Percentiles rank a stretch among this genome's conserved stretches.
Evolutionary conservation across 53 echinoderm and acorn worm genomes (phyloP).

Genomic region (Luidia sarsii): DNA sequence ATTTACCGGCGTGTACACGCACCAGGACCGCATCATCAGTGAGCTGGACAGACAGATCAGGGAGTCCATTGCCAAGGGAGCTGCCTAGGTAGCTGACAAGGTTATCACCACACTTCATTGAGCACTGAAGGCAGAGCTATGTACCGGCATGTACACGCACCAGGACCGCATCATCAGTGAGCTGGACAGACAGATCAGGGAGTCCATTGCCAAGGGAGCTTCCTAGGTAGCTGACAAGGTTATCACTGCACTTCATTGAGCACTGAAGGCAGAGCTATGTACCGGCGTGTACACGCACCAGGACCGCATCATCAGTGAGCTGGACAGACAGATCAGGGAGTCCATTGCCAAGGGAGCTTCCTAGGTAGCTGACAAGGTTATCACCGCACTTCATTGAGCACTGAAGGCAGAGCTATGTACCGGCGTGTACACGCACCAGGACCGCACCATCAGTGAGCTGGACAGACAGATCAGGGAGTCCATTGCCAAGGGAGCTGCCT

Average conservation of each 20-base stretch:
- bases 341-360: constrained; percentile 69
- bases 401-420: too few species aligned
- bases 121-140: too few species aligned
- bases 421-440: constrained; percentile 94
- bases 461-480: constrained; percentile 86
- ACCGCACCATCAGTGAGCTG: constrained; percentile 87
- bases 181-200: constrained; percentile 83
- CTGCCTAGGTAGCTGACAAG: too few species aligned
- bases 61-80: constrained; percentile 72
- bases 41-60: constrained; percentile 89
- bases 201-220: constrained; percentile 72
- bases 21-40: constrained; percentile 90
- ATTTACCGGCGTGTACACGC: constrained; percentile 96
- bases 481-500: constrained; percentile 66
- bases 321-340: constrained; percentile 86
- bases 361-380: too few species aligned
- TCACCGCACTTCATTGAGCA: too few species aligned
- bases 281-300: constrained; percentile 96
- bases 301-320: constrained; percentile 88
- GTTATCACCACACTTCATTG: too few species aligned
- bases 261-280: too few species aligned
- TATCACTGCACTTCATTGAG: too few species aligned
- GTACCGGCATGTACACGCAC: constrained; percentile 93
- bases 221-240: too few species aligned
- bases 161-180: constrained; percentile 93